Conservation (phyloP, 2,113 vertebrate genomes). For the Poeciliopsis occidentalis region DNA sequence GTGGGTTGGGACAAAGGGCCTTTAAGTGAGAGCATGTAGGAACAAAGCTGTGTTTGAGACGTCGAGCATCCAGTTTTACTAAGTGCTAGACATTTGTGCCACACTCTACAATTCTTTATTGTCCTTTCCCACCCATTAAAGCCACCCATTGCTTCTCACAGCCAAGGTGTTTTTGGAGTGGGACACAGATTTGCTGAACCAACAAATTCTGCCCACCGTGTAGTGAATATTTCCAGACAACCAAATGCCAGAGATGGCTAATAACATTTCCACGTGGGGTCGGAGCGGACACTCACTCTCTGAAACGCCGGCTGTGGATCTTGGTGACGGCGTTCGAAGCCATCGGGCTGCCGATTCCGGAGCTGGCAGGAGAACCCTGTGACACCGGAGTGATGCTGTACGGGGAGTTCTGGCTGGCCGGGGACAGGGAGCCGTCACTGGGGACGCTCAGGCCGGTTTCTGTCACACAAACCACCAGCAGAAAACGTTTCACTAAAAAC, state of each 20-base stretch:
- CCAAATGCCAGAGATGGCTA: slow-evolving; percentile 32
- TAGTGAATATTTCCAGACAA: slow-evolving; percentile 35
- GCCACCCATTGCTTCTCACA: slow-evolving; percentile 40
- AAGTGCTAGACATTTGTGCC: slow-evolving; percentile 59
- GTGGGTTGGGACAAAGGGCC: slow-evolving; percentile 70
- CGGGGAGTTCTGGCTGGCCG: slow-evolving; percentile 97
- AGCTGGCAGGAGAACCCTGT: slow-evolving; percentile 95
- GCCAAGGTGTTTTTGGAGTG: slow-evolving; percentile 36
- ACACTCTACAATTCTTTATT: slow-evolving; percentile 71
- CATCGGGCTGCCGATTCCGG: slow-evolving; percentile 97
- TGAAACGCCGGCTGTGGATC: slow-evolving; percentile 97
- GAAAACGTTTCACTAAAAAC: background rate
- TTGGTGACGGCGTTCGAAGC: slow-evolving; percentile 95
- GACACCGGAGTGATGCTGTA: slow-evolving; percentile 99
- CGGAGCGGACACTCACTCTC: slow-evolving; percentile 87
- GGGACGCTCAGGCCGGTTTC: slow-evolving; percentile 90
- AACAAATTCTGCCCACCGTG: slow-evolving; percentile 28
- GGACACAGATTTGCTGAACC: slow-evolving; percentile 50
- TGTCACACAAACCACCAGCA: slow-evolving; percentile 43
- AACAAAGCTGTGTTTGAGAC: slow-evolving; percentile 75
- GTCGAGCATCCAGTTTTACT: slow-evolving; percentile 63
- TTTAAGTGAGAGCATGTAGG: slow-evolving; percentile 41
- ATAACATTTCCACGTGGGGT: background rate
- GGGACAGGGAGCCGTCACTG: slow-evolving; percentile 94
- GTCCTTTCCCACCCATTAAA: slow-evolving; percentile 58